Base-by-base conservation (phyloP, 2,888 invertebrate genomes). In the Callyntrura guangdongensis region DNA sequence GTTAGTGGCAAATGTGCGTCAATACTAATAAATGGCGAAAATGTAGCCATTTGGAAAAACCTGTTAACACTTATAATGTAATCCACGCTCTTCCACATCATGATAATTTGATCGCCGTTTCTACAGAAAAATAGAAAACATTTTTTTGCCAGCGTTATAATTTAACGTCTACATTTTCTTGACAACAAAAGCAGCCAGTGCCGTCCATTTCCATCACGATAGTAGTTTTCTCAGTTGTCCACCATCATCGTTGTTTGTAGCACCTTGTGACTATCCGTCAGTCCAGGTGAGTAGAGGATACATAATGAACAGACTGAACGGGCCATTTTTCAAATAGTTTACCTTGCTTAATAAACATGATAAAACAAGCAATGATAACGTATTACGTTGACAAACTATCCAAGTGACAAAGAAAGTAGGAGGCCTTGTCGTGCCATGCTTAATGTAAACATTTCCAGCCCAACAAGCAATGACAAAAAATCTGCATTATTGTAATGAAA, bases 401-500 rank as follows among this genome's bases (percentile, higher is more conserved):
- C 14, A 53, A 9, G n/a, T 69, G 69, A 27, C 69, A 45, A 36
- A 69, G n/a, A 69, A 17, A 17, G 25, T 12, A 67, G 45, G 82
- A 27, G 59, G 45, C 36, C 36, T 82, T 61, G 45, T 45, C 45
- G 61, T 82, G 27, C n/a, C 25, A 69, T n/a, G 14, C 8, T 36
- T 25, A 59, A 81, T 81, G 77, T 25, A 79, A 74, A 74, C 47
- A 79, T 59, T 79, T 56, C 20, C 59, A 49, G 79, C 27, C 53
- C 27, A 79, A 79, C 59, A 79, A 79, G 25, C 77, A 53, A 17
- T 77, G 56, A 79, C 79, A 79, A 56, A 79, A 56, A n/a, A 59
- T 59, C 49, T 69, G 17, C 84, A 85, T 85, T 85, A 72, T 72
- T 72, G 12, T 72, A 85, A 85, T 85, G 84, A 85, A 85, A 72